Evolutionary conservation across 37 sponge, comb jelly and placozoan species (phyloP), one percentile per base, ranked within the genome.

Genomic region (Hexactinellida sp.): DNA sequence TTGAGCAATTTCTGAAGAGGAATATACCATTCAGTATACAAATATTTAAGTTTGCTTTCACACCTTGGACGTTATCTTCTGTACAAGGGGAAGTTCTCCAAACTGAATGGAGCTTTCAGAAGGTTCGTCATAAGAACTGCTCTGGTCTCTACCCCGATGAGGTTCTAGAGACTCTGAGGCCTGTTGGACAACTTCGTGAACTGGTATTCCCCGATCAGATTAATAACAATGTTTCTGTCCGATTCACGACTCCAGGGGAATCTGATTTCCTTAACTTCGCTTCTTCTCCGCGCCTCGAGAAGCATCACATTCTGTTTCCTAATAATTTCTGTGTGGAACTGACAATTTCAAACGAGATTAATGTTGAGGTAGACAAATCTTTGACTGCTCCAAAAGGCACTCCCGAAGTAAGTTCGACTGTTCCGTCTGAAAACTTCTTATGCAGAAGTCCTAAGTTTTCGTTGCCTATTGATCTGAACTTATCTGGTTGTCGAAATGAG

Each of bases 41-140:
- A 63, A n/a, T 63, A 63, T 63, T 63, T n/a, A 25, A 10, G 3
- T n/a, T 10, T 63, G 21, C 76, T 32, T 63, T 63, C 13, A 10
- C 25, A 5, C 30, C 76, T 25, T 63, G 76, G 76, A 28, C 25
- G 13, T 23, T 32, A 63, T 10, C 21, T 63, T n/a, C 76, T 23
- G 13, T 10, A 21, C 76, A 63, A 63, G 5, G 5, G 32, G 76
- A 63, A n/a, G 30, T 7, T 23, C 30, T 63, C 19, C 21, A 25
- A 25, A 63, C 13, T n/a, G 76, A 63, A 63, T 63, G 76, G 76
- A 63, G 13, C 13, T 63, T 63, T n/a, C 76, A 63, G 34, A 63
- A 63, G 76, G 76, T 63, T 63, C 76, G 76, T n/a, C 76, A 63
- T 63, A 63, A 63, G 76, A 63, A 63, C 13, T 63, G 76, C 13